These are phyloP conservation scores for Brenthis daphne DNA, from an alignment of 2,888 invertebrate species.

Conservation along the genomic window DNA sequence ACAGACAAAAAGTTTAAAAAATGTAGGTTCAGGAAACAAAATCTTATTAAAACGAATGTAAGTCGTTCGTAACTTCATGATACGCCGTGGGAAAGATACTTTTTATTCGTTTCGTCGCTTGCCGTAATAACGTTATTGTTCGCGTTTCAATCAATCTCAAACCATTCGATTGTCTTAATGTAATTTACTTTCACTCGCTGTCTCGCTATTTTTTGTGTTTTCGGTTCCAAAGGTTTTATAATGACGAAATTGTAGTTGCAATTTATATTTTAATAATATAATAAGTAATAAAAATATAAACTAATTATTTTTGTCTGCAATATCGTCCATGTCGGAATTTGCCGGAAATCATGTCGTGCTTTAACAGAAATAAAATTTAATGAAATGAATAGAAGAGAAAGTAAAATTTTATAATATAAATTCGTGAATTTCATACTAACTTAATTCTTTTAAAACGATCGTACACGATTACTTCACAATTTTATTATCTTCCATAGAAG, in stretches of 20 bases:
- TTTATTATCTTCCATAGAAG: neutral
- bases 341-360: too few species aligned
- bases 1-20: too few species aligned
- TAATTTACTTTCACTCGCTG: constrained; percentile 44
- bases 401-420: too few species aligned
- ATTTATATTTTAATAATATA: neutral
- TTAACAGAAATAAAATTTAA: too few species aligned
- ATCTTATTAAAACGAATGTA: neutral
- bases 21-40: neutral
- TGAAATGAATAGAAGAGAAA: too few species aligned
- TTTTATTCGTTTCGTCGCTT: constrained; percentile 31
- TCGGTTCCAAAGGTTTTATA: constrained; percentile 6
- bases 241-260: constrained; percentile 1
- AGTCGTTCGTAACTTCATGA: constrained; percentile 13
- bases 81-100: constrained; percentile 30
- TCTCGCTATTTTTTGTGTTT: constrained; percentile 14
- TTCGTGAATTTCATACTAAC: too few species aligned
- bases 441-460: neutral
- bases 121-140: constrained; percentile 28
- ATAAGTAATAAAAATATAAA: too few species aligned
- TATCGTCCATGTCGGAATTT: too few species aligned
- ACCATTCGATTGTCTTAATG: constrained; percentile 35
- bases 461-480: neutral
- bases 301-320: too few species aligned
- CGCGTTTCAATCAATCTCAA: constrained; percentile 31